Base-by-base conservation (phyloP, 1,140 invertebrate species). In the Reticulitermes speratus region DNA sequence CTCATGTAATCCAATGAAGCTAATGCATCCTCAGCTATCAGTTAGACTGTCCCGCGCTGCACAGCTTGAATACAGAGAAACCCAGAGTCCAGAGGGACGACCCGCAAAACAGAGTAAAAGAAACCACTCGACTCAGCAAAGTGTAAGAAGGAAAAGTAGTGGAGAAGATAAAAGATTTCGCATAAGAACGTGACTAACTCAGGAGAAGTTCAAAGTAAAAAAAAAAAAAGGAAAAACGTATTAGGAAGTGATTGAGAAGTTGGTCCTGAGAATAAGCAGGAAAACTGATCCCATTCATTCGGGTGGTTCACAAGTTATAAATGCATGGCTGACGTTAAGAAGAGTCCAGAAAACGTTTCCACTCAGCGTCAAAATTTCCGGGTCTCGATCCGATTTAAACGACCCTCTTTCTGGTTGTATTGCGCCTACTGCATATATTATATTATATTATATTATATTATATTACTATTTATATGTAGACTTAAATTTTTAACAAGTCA, bases 71-170 rank as follows among this genome's bases (percentile, higher is more conserved):
- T 75, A 75, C 65, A 75, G 25, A 75, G 65, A 6, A 75, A 75
- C 25, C n/a, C n/a, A 75, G n/a, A 3, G 65, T 75, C 65, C 65
- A 75, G 65, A 75, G 65, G 65, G 65, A 75, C 65, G 65, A 19
- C 21, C 7, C 59, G 21, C 7, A 75, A 14, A 5, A 55, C 3
- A 5, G 52, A 16, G 52, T 6, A 55, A 48, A 55, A 55, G n/a
- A 30, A 75, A 75, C 65, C 65, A 75, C 65, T 75, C 65, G 65
- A 75, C 65, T 75, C 65, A 75, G 65, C 65, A 75, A 75, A 75
- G 25, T 75, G 65, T 25, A 75, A 30, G 65, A 30, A 75, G 65
- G 65, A 75, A 75, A 30, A 75, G n/a, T 75, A 75, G 65, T 75
- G 5, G 14, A 55, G 65, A 11, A 75, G n/a, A 75, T 75, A 75